phyloP scores from a whole-genome alignment of 2,888 invertebrate genomes.

The Tinea semifulvella region DNA sequence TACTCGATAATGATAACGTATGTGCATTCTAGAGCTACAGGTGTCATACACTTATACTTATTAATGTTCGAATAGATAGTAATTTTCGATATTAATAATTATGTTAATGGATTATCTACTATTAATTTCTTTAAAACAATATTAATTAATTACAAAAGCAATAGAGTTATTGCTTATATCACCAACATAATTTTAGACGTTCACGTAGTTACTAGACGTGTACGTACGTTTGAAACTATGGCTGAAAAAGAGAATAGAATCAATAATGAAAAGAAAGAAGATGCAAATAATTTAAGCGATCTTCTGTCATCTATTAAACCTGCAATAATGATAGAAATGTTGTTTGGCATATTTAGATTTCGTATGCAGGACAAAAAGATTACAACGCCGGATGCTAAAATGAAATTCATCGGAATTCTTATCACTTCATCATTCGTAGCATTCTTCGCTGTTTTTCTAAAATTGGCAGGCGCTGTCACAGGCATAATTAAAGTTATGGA shows the following conservation, averaged over 20 bases:
- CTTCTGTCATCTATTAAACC: conserved; percentile 12
- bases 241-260: not conserved
- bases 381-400: conserved; percentile 5
- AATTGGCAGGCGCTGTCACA: not conserved
- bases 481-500: conserved; percentile 1
- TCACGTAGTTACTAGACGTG: not conserved
- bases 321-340: conserved; percentile 10
- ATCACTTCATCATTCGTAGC: conserved; percentile 6
- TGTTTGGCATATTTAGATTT: conserved; percentile 18
- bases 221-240: not conserved
- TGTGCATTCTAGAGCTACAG: too few relatives aligned
- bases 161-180: conserved; percentile 3
- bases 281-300: not conserved
- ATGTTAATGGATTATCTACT: not conserved
- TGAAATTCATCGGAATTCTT: conserved; percentile 15
- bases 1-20: too few relatives aligned
- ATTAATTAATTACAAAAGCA: conserved; percentile 4
- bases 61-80: too few relatives aligned
- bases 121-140: conserved; percentile 5
- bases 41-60: too few relatives aligned
- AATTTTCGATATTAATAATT: too few relatives aligned
- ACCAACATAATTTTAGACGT: not conserved
- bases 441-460: conserved; percentile 1
- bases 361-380: conserved; percentile 11
- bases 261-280: not conserved